Conservation (phyloP, 2,113 vertebrate genomes). For the Lathamus discolor region DNA sequence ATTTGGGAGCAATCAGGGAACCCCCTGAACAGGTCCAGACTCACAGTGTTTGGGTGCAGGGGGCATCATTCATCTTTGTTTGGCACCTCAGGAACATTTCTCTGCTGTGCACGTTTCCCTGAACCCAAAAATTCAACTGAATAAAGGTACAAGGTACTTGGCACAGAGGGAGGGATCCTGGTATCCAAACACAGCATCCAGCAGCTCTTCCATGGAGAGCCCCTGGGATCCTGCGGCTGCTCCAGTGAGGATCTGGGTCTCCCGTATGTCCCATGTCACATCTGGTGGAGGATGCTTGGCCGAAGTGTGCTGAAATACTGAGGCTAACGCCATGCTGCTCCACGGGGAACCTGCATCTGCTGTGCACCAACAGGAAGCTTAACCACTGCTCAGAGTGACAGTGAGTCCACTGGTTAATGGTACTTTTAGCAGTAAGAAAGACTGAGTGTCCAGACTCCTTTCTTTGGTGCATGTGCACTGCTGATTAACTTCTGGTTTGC, state of each 20-base stretch:
- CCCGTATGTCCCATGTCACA: fast-evolving
- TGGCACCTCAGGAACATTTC: neutral
- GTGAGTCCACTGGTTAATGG: neutral
- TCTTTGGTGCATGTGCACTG: neutral
- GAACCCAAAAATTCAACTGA: neutral
- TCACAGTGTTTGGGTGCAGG: neutral
- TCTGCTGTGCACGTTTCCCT: neutral
- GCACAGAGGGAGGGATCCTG: neutral
- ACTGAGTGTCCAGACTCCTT: neutral
- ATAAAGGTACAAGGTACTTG: neutral
- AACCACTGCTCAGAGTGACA: neutral
- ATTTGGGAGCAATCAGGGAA: neutral
- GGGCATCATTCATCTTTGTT: neutral
- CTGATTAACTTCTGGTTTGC: neutral
- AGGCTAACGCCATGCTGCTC: neutral
- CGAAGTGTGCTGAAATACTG: neutral
- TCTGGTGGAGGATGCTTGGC: neutral
- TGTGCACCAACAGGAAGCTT: neutral
- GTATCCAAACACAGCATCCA: neutral
- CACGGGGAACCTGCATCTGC: neutral
- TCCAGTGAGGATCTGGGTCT: neutral
- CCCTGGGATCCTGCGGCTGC: neutral
- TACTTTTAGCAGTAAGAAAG: neutral
- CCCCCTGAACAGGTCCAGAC: neutral
- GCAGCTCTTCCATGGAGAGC: neutral